Evolutionary conservation across 2,113 vertebrate genomes (phyloP).

Genomic region (Turdus rufiventris): DNA sequence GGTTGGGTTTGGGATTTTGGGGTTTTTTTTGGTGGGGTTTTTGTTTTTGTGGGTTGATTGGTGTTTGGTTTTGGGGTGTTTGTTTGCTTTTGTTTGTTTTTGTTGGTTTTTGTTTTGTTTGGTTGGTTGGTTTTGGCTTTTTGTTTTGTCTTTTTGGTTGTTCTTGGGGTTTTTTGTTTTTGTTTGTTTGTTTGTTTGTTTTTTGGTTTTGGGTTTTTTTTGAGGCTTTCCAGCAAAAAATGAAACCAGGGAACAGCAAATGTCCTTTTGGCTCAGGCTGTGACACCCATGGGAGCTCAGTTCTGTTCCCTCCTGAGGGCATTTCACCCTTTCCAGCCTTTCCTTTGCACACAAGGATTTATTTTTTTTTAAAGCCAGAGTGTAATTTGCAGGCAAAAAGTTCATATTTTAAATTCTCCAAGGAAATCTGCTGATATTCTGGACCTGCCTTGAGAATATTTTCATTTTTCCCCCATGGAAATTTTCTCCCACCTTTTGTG

Average conservation of each 20-base stretch:
- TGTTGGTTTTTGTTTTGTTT: no score
- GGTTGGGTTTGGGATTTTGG: background rate
- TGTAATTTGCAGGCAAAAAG: background rate
- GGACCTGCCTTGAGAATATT: background rate
- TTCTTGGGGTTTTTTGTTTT: no score
- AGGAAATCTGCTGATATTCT: background rate
- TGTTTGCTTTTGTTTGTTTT: no score
- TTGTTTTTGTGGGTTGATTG: no score
- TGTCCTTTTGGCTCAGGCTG: background rate
- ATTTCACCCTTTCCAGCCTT: background rate
- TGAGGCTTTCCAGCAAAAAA: background rate
- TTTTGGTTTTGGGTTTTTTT: fast-evolving
- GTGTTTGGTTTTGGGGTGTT: no score
- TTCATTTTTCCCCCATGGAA: background rate
- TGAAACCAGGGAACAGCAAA: background rate
- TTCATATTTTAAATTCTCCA: constrained; percentile 2
- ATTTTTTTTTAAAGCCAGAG: background rate
- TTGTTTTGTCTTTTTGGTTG: no score
- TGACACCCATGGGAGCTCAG: background rate
- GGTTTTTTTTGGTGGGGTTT: no score
- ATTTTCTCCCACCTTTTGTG: background rate
- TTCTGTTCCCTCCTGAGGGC: background rate
- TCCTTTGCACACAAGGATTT: background rate
- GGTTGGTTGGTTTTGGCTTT: no score
- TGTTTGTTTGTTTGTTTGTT: fast-evolving